Evolutionary conservation across 1,140 invertebrate species (phyloP).

Genomic region (Zaprionus vittiger): DNA sequence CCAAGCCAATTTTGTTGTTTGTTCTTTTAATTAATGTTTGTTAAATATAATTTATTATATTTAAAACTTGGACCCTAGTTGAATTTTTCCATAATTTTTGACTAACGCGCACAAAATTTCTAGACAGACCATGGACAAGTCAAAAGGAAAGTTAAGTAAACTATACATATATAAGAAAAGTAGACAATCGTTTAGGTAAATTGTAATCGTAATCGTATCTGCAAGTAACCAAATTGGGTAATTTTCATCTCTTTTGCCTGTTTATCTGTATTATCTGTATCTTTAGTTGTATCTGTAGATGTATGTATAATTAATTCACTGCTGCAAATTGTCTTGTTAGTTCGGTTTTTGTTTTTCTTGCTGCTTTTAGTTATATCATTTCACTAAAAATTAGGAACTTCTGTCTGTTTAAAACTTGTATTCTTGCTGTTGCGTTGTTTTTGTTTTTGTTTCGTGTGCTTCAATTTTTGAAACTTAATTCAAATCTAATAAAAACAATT

Average conservation of each 20-base stretch:
- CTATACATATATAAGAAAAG: constrained; percentile 44
- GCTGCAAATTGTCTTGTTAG: constrained; percentile 61
- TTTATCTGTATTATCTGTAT: constrained; percentile 17
- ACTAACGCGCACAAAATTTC: constrained; percentile 63
- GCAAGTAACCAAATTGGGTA: constrained; percentile 26
- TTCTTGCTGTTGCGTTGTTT: constrained; percentile 26
- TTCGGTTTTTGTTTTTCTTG: constrained; percentile 27
- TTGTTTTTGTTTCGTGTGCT: constrained; percentile 27
- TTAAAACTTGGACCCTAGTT: constrained; percentile 82
- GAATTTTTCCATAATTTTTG: constrained; percentile 74
- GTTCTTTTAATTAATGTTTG: constrained; percentile 51
- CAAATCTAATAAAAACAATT: constrained; percentile 48
- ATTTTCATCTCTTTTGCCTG: constrained; percentile 15
- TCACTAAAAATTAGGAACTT: constrained; percentile 83
- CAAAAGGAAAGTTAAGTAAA: constrained; percentile 32
- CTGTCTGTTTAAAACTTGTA: constrained; percentile 59
- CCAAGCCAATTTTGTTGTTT: constrained; percentile 37
- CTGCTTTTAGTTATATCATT: constrained; percentile 52
- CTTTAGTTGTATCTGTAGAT: constrained; percentile 38
- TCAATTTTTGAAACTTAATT: constrained; percentile 59
- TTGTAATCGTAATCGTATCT: constrained; percentile 18
- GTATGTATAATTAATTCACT: constrained; percentile 64
- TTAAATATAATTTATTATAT: constrained; percentile 61
- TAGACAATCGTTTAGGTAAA: constrained; percentile 32
- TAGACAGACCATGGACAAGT: constrained; percentile 53